These are phyloP conservation scores for Drosophila sucinea DNA, from an alignment of 1,140 invertebrate species.

Conservation along the genomic window DNA sequence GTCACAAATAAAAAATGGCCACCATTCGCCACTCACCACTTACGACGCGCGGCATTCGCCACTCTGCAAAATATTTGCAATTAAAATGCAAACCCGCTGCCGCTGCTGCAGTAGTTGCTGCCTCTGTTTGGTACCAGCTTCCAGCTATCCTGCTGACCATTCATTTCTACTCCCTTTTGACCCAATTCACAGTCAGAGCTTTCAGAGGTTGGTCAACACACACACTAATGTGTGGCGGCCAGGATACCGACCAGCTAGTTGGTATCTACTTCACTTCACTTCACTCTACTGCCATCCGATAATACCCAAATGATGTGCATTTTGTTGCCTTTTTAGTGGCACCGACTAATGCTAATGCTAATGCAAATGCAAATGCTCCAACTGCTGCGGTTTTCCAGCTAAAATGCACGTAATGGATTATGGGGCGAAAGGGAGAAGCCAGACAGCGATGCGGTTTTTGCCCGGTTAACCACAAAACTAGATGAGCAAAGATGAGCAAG, in stretches of 20 bases:
- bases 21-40: not conserved
- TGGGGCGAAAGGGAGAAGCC: conserved; percentile 14
- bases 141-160: conserved; percentile 18
- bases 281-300: conserved; percentile 6
- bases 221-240: conserved; percentile 57
- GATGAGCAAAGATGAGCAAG: not conserved
- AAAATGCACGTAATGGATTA: conserved; percentile 63
- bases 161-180: conserved; percentile 58
- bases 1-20: conserved; percentile 75
- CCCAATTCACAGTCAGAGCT: conserved; percentile 55
- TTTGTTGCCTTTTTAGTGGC: conserved; percentile 53
- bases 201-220: conserved; percentile 42
- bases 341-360: conserved; percentile 39
- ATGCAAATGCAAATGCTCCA: conserved; percentile 42
- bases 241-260: not conserved
- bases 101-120: not conserved
- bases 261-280: conserved; percentile 33
- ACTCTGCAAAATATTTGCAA: conserved; percentile 57
- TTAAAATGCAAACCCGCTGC: conserved; percentile 72
- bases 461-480: conserved; percentile 29
- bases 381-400: conserved; percentile 59
- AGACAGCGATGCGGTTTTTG: not conserved
- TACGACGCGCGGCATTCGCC: conserved; percentile 26
- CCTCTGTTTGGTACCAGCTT: conserved; percentile 15
- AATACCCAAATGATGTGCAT: conserved; percentile 47